Evolutionary conservation across 2,888 invertebrate genomes (phyloP), one percentile per base, ranked within the genome.

Genomic region (Branchipolynoe longqiensis): DNA sequence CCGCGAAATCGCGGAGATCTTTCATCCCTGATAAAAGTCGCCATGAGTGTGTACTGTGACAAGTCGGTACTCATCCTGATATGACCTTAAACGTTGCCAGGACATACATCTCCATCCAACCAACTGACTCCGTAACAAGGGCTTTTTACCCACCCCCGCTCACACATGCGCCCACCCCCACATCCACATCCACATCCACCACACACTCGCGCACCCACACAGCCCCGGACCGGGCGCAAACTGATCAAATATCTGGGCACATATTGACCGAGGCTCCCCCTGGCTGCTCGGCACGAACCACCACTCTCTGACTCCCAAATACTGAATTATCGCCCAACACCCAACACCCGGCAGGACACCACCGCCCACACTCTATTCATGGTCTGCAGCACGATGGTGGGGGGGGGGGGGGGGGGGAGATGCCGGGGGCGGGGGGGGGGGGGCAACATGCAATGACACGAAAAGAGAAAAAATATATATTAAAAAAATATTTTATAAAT

Each of bases 241-340:
- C 69, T 38, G 69, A 69, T 69, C 69, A 38, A 36, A 69, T 69
- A 33, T 69, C 69, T 36, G 36, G 38, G 69, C 69, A 69, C 36
- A 69, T 69, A 69, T 69, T 69, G 33, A 38, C 69, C 22, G 6
- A 33, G 69, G 33, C 38, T 69, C 69, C 38, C 4, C 69, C 38
- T 69, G 69, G 36, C 69, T 38, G 22, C 18, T 69, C 36, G 38
- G 33, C 38, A 14, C 38, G 14, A 33, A 69, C 69, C 69, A 33
- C 38, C 33, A 36, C 36, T 38, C 33, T 1, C 69, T 25, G 69
- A 69, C 69, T 69, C 69, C 48, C 69, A 69, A 69, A 69, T 69
- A 69, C 33, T 69, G 69, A 69, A 69, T 69, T 69, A 69, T 69
- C 69, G 18, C 69, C 69, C 33, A 69, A 25, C 62, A 28, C 25